A percentile compares a stretch with the other conserved stretches of the same genome.
phyloP scores from a whole-genome alignment of 2,888 invertebrate species.

The Emmelina monodactyla region DNA sequence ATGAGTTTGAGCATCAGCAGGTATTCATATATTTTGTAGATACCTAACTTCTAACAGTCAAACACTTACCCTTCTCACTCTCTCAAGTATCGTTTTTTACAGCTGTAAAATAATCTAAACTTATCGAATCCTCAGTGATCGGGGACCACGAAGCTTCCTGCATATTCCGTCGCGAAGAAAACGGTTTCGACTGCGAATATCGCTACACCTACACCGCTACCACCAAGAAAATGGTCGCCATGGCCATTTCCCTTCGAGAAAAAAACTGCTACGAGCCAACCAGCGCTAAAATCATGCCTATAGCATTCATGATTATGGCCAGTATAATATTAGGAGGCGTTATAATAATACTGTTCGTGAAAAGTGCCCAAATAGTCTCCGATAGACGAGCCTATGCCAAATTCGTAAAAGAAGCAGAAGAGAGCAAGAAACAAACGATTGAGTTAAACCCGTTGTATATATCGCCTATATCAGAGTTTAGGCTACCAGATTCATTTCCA shows the following conservation, averaged over 20 bases:
- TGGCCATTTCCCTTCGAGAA: slow-evolving; percentile 41
- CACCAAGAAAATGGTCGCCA: slow-evolving; percentile 27
- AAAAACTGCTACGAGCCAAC: slow-evolving; percentile 40
- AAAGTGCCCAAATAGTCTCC: slow-evolving; percentile 44
- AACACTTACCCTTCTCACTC: too few species aligned
- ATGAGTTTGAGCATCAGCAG: too few species aligned
- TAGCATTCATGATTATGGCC: slow-evolving; percentile 40
- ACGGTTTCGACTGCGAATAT: slow-evolving; percentile 41
- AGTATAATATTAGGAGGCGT: slow-evolving; percentile 55
- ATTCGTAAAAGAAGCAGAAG: slow-evolving; percentile 51
- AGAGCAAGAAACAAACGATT: slow-evolving; percentile 41
- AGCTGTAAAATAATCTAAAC: too few species aligned
- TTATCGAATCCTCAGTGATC: too few species aligned
- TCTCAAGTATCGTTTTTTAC: too few species aligned
- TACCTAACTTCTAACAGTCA: too few species aligned
- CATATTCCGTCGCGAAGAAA: slow-evolving; percentile 34
- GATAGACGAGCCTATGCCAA: slow-evolving; percentile 63
- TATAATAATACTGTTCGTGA: slow-evolving; percentile 39
- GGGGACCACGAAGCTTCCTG: slow-evolving; percentile 21
- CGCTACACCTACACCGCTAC: slow-evolving; percentile 42
- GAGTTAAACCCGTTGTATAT: slow-evolving; percentile 70
- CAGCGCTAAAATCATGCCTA: slow-evolving; percentile 39
- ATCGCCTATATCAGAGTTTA: slow-evolving; percentile 65
- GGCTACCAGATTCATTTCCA: slow-evolving; percentile 58
- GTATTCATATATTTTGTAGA: too few species aligned